A percentile compares a stretch with the other conserved stretches of the same genome.
phyloP scores from a whole-genome alignment of 2,113 vertebrate genomes.

The Dromiciops gliroides region DNA sequence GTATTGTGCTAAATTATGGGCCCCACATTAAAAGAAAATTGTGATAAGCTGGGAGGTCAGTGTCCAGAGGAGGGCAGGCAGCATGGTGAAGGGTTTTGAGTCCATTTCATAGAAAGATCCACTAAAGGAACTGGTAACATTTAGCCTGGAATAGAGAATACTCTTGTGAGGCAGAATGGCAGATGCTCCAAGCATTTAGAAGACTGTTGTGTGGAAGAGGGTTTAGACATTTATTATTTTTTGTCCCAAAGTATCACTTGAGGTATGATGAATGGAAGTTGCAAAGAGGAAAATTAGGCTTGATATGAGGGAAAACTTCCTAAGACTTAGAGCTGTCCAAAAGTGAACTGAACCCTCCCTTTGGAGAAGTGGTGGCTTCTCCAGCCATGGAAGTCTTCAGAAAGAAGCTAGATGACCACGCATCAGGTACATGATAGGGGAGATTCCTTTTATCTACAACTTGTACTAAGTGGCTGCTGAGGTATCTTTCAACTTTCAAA shows the following conservation, averaged over 20 bases:
- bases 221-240: not conserved
- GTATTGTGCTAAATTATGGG: not conserved
- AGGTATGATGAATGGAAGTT: not conserved
- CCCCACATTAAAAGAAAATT: not conserved
- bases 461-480: slow-evolving; percentile 15
- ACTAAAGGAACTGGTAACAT: not conserved
- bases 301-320: not conserved
- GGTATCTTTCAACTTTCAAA: slow-evolving; percentile 9
- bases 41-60: not conserved
- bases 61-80: not conserved
- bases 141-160: not conserved
- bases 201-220: not conserved
- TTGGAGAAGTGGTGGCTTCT: not conserved
- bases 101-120: not conserved
- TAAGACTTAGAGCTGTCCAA: not conserved
- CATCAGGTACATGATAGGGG: not conserved
- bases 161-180: not conserved
- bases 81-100: not conserved
- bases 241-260: not conserved
- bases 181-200: not conserved
- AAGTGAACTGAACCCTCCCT: not conserved
- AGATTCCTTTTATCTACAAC: not conserved
- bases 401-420: not conserved
- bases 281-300: not conserved
- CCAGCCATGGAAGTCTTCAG: not conserved